Base-by-base conservation (phyloP, 2,888 invertebrate genomes). In the Cantharis flavilabris region DNA sequence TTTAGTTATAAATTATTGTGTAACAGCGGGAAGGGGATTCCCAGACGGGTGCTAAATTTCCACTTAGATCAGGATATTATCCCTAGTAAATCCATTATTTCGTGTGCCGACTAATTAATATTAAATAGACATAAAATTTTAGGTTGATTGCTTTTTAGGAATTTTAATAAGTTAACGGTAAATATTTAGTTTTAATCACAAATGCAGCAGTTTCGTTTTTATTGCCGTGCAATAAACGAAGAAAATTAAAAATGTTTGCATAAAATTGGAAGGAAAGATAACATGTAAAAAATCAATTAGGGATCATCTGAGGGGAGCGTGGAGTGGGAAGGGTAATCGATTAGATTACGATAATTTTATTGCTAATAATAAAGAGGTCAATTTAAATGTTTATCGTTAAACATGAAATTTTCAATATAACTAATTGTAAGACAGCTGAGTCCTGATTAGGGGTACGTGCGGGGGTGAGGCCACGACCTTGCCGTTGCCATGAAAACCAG, bases 401-500 rank as follows among this genome's bases (percentile, higher is more conserved):
- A 75, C 75, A 72, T 81, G 76, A 81, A 80, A 81, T 80, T 81
- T 84, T 84, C 83, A 84, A 84, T 83, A 84, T 84, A 84, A 84
- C 82, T 84, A 83, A 67, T 67, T 67, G 65, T 67, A 67, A 84
- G 84, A 83, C 83, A 76, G 83, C 83, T 83, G 75, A 76, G 69
- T 71, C 69, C 65, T 71, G 79, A 71, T 74, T 73, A 70, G 76
- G 76, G 77, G 77, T 73, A 69, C 18, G 69, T 72, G 73, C 73
- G 82, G 82, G 81, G 83, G 82, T 81, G 83, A 84, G 84, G 83
- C 84, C 85, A 86, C 86, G 88, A 88, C 88, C 88, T 88, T 88
- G 88, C 85, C 84, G 88, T 87, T 83, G 84, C 85, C 85, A 85
- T 83, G 86, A 85, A 82, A 85, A 88, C 88, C 84, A 88, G 88